Percentiles rank a stretch among this genome's conserved stretches.
phyloP scores from a whole-genome alignment of 2,113 vertebrate species.

The Scalopus aquaticus region DNA sequence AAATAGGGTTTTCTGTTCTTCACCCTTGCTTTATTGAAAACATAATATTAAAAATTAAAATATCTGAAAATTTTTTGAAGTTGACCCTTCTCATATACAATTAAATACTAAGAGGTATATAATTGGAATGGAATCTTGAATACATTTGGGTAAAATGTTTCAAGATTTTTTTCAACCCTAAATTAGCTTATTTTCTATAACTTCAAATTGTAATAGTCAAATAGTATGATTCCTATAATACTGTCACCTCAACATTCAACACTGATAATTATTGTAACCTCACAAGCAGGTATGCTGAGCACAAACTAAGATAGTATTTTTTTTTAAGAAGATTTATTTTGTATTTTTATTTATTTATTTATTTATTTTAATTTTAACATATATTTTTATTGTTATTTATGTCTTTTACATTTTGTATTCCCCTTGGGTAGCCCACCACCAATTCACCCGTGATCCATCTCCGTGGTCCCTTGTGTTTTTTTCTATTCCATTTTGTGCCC shows the following conservation, averaged over 20 bases:
- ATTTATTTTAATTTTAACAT: no score
- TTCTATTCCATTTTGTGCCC: no score
- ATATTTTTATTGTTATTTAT: no score
- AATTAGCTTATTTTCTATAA: conserved; percentile 34
- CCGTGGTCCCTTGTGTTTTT: no score
- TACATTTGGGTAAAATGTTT: conserved; percentile 2
- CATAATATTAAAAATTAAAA: not conserved
- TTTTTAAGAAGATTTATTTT: no score
- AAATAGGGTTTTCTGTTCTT: not conserved
- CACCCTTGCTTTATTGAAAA: not conserved
- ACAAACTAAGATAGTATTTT: not conserved
- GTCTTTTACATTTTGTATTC: no score
- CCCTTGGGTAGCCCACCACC: no score
- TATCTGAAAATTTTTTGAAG: not conserved
- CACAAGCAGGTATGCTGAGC: not conserved
- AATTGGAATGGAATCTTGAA: not conserved
- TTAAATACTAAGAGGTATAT: not conserved
- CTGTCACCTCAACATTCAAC: not conserved
- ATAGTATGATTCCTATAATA: not conserved
- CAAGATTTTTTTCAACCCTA: not conserved
- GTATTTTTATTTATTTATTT: no score
- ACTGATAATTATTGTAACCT: not conserved
- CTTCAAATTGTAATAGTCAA: conserved; percentile 1
- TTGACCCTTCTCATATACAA: not conserved
- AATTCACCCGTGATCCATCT: no score